Percentiles rank a stretch among this genome's conserved stretches.
Evolutionary conservation across 2,888 invertebrate species (phyloP).

Genomic region (Mesorhabditis belari): DNA sequence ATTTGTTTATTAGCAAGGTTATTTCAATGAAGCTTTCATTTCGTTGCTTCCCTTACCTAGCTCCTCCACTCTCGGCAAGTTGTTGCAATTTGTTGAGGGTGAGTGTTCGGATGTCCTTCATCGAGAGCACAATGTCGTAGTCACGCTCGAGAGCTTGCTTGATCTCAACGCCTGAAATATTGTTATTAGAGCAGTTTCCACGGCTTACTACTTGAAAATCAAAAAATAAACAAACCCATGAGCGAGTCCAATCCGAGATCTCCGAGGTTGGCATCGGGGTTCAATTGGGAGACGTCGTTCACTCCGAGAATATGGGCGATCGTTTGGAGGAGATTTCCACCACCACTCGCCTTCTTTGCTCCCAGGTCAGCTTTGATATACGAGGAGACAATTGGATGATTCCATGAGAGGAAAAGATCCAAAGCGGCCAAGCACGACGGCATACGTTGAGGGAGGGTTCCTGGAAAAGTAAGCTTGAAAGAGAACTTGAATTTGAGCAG

Average conservation of each 20-base stretch:
- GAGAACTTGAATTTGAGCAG: no score
- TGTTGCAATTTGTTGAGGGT: constrained; percentile 71
- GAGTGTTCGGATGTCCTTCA: constrained; percentile 64
- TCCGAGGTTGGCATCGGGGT: constrained; percentile 71
- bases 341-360: constrained; percentile 45
- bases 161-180: no score
- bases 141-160: constrained; percentile 64
- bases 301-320: constrained; percentile 63
- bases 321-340: constrained; percentile 56
- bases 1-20: no score
- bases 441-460: constrained; percentile 90
- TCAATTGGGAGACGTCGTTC: constrained; percentile 74
- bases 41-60: no score
- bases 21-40: no score
- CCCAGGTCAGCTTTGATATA: constrained; percentile 50
- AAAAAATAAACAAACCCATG: no score
- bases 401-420: constrained; percentile 81
- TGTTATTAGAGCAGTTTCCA: no score
- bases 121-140: constrained; percentile 80
- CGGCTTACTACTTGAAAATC: no score
- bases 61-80: constrained; percentile 51
- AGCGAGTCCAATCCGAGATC: constrained; percentile 96
- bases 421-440: constrained; percentile 81
- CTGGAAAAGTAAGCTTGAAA: no score
- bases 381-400: constrained; percentile 58